Base-by-base conservation (phyloP, 92 coral and sea anemone genomes). In the Blastomussa wellsi region DNA sequence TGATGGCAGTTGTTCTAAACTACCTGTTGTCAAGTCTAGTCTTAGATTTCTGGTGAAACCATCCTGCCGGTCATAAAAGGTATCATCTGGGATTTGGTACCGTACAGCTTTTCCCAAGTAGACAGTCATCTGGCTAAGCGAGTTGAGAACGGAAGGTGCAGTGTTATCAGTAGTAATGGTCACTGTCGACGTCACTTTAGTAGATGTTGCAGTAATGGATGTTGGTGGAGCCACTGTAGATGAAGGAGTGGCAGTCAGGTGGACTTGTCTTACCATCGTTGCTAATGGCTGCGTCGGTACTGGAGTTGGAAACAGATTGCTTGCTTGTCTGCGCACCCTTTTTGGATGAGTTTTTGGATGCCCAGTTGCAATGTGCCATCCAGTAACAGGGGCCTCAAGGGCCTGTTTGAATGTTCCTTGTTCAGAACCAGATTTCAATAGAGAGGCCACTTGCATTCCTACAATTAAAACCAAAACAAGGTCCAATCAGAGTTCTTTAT, bases 361-460 rank as follows among this genome's bases (percentile, higher is more conserved):
- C 44, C 98, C 99, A 71, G 95, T 91, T 29, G 95, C 89, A 79
- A 97, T 93, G 66, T 97, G 98, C 99, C 99, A 97, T 44, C 93
- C 97, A 82, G 87, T 87, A 39, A 97, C 95, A 41, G 97, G 99
- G 49, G 91, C 91, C 1, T 88, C 80, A 22, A 97, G 84, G 36
- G 90, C 90, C 41, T 80, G 88, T 75, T 86, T 68, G 66, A 97
- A 97, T 24, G 92, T 92, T 47, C 95, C 98, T 19, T 90, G 95
- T 76, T 91, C 95, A 37, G 99, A 91, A 59, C 98, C 92, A 72
- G 97, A 94, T 80, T 95, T 97, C 29, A 97, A 89, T 82, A 89
- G 67, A 7, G 95, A 91, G n/a, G 94, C 97, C 72, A 92, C 90
- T 67, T 85, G 84, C 55, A 89, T 87, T 52, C 98, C 98, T 96